Evolutionary conservation across 2,888 invertebrate species (phyloP), one percentile per base, ranked within the genome.

Genomic region (Erynnis tages): DNA sequence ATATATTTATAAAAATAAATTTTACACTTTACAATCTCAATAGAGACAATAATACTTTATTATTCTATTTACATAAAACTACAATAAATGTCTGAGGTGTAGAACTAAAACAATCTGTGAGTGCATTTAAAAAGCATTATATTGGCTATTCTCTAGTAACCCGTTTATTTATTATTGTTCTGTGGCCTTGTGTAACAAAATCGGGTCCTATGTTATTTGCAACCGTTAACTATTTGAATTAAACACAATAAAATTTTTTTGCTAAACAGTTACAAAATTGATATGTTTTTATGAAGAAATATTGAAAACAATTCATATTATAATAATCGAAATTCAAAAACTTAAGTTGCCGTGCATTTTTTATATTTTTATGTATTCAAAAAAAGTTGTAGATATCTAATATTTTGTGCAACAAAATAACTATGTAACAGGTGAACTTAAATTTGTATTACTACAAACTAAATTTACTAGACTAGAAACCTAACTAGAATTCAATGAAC

Each of bases 1-100:
- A 75, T 69, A 76, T 81, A 79, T 79, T 77, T 78, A 80, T 66
- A 82, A 82, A 85, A 85, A 82, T 79, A 82, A 62, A 73, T 58
- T 72, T 65, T 71, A 79, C 67, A 71, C 71, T 76, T 67, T 77
- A 76, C 71, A 76, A 71, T 79, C 84, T 84, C 86, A 85, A 85
- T 75, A 86, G 85, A 86, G 83, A 82, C 53, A 52, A 58, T 54
- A 37, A 49, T 40, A 53, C 62, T 63, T 67, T 65, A 67, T 62
- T 71, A 49, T 40, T 72, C 74, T 80, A 79, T 72, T 54, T 74
- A 79, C 70, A 73, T 67, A 63, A 67, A 65, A 61, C 67, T 62
- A 73, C 65, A 69, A 69, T 73, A 69, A 75, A 75, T 68, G 56
- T 53, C 40, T 55, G 47, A 59, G 76, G 67, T 67, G 61, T 66